phyloP scores from a whole-genome alignment of 2,888 invertebrate species.

The Palloptera scutellata region DNA sequence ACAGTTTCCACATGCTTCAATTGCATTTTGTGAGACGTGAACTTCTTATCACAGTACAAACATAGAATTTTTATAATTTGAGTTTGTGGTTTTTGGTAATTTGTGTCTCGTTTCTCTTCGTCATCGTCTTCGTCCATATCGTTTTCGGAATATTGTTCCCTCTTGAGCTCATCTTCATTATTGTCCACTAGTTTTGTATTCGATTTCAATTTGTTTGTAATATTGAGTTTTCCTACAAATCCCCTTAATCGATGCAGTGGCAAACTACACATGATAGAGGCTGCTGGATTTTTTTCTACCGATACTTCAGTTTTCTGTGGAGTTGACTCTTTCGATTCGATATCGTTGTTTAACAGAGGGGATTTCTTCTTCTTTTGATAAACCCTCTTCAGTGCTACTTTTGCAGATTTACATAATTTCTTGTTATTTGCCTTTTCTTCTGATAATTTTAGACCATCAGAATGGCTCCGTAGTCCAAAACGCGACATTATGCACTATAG shows the following conservation, averaged over 20 bases:
- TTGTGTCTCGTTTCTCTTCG: constrained; percentile 24
- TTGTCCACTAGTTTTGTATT: not conserved
- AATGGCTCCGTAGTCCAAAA: constrained; percentile 52
- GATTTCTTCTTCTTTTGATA: constrained; percentile 36
- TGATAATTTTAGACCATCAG: constrained; percentile 52
- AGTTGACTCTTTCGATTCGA: constrained; percentile 24
- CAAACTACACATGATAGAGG: constrained; percentile 56
- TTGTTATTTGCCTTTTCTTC: constrained; percentile 44
- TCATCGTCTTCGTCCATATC: constrained; percentile 36
- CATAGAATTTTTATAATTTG: constrained; percentile 57
- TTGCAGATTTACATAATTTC: constrained; percentile 38
- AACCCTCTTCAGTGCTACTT: constrained; percentile 34
- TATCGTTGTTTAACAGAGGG: constrained; percentile 26
- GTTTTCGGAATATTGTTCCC: constrained; percentile 17
- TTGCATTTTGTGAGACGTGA: constrained; percentile 62
- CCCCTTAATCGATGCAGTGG: constrained; percentile 60
- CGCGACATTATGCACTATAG: constrained; percentile 50
- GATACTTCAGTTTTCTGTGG: constrained; percentile 36
- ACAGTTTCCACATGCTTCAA: constrained; percentile 63
- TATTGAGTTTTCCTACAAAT: constrained; percentile 53
- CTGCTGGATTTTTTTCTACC: constrained; percentile 34
- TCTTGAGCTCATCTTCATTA: constrained; percentile 24
- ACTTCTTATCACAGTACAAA: constrained; percentile 65
- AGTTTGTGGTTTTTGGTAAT: constrained; percentile 35
- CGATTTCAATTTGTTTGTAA: constrained; percentile 32